Evolutionary conservation across 2,888 invertebrate genomes (phyloP).

Genomic region (Dicyrtomina minuta): DNA sequence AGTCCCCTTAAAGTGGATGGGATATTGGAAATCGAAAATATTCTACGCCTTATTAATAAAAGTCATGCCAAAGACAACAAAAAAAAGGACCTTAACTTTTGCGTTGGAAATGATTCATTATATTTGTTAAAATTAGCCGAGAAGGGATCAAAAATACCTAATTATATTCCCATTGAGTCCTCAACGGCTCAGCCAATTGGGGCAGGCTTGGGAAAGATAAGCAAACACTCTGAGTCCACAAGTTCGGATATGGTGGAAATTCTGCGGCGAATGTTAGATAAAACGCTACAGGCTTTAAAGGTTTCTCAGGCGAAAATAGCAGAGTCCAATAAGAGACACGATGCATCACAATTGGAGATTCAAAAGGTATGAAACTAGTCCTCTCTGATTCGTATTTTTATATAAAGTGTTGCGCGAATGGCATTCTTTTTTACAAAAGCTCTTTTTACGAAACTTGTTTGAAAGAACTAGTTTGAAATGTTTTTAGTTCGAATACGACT

Average conservation of each 20-base stretch:
- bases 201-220: not conserved
- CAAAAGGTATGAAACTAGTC: constrained; percentile 13
- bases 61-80: not conserved
- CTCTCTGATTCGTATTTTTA: no score
- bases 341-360: constrained; percentile 10
- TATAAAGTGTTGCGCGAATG: not conserved
- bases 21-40: not conserved
- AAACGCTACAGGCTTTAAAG: constrained; percentile 10
- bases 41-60: constrained; percentile 4
- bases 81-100: not conserved
- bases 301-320: constrained; percentile 9
- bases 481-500: no score
- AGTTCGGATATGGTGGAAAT: not conserved
- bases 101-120: not conserved
- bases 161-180: not conserved
- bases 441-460: not conserved
- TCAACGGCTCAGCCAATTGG: not conserved
- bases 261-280: constrained; percentile 12
- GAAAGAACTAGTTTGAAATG: not conserved
- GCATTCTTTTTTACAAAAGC: not conserved
- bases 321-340: constrained; percentile 14
- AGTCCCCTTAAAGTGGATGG: constrained; percentile 3
- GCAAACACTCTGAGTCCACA: not conserved
- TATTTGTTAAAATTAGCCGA: not conserved
- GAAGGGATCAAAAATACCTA: not conserved